Conservation (phyloP, 2,888 invertebrate genomes). For the Capitulum mitella region DNA sequence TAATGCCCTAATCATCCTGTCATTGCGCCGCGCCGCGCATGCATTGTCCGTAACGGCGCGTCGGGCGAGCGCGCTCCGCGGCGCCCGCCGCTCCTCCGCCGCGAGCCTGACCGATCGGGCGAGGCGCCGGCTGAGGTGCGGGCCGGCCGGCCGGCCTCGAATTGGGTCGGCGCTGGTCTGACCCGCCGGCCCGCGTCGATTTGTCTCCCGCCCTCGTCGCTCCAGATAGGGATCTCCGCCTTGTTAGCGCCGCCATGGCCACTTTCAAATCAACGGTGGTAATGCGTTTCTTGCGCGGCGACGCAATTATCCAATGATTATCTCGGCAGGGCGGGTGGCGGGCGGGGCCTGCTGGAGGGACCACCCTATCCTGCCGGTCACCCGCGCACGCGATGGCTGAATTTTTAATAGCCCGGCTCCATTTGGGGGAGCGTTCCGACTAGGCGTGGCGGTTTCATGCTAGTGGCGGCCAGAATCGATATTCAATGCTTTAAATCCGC, state of each 20-base stretch:
- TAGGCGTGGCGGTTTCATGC: background rate
- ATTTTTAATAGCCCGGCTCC: background rate
- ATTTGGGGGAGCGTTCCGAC: background rate
- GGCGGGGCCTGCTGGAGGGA: background rate
- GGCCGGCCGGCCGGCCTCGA: too few relatives aligned
- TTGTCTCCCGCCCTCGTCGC: too few relatives aligned
- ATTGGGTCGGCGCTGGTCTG: too few relatives aligned
- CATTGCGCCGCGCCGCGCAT: background rate
- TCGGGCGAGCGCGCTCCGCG: background rate
- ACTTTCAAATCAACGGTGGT: background rate
- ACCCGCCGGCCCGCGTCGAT: too few relatives aligned
- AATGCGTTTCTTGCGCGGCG: conserved; percentile 1
- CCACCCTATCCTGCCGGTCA: background rate
- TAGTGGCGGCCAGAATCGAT: background rate
- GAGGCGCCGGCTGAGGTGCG: too few relatives aligned
- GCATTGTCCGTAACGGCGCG: background rate
- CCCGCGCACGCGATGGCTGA: background rate
- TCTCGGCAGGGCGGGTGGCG: background rate
- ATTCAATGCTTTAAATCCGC: background rate
- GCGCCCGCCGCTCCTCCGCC: too few relatives aligned
- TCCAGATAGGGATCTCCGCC: background rate
- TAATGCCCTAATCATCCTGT: background rate
- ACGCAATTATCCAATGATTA: conserved; percentile 4
- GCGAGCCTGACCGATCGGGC: too few relatives aligned
- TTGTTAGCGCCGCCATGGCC: background rate